Conservation (phyloP, 2,113 vertebrate genomes). For the Pelecanoides urinatrix region DNA sequence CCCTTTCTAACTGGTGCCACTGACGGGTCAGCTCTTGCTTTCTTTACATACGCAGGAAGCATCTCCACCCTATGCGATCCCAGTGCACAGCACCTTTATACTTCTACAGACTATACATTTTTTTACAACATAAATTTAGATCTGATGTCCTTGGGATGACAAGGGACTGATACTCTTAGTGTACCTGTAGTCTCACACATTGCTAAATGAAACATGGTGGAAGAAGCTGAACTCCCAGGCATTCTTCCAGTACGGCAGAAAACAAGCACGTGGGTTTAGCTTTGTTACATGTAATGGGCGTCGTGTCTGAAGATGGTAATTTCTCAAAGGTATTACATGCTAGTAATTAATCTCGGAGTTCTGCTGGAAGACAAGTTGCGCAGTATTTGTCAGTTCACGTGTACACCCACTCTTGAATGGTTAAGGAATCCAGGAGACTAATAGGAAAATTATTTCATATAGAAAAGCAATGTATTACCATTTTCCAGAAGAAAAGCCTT, state of each 20-base stretch:
- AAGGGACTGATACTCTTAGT: not conserved
- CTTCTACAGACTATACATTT: not conserved
- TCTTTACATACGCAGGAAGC: not conserved
- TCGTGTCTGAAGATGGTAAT: not conserved
- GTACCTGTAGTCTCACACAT: fast-evolving
- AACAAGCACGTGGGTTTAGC: not conserved
- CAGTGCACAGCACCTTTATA: fast-evolving
- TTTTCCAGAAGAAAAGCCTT: not conserved
- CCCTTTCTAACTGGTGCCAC: not conserved
- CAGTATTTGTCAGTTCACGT: not conserved
- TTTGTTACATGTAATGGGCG: not conserved
- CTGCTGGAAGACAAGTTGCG: not conserved
- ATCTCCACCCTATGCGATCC: not conserved
- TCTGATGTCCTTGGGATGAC: not conserved
- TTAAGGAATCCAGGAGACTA: not conserved
- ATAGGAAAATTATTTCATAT: not conserved
- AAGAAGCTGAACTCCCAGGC: not conserved
- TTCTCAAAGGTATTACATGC: not conserved
- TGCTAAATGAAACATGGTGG: not conserved
- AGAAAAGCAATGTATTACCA: not conserved
- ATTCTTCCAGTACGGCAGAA: not conserved
- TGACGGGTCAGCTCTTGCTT: not conserved
- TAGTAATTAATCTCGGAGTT: not conserved
- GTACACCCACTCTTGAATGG: not conserved
- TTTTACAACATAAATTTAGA: not conserved